Conservation (phyloP, 2,113 vertebrate species). For the Atrichornis clamosus region DNA sequence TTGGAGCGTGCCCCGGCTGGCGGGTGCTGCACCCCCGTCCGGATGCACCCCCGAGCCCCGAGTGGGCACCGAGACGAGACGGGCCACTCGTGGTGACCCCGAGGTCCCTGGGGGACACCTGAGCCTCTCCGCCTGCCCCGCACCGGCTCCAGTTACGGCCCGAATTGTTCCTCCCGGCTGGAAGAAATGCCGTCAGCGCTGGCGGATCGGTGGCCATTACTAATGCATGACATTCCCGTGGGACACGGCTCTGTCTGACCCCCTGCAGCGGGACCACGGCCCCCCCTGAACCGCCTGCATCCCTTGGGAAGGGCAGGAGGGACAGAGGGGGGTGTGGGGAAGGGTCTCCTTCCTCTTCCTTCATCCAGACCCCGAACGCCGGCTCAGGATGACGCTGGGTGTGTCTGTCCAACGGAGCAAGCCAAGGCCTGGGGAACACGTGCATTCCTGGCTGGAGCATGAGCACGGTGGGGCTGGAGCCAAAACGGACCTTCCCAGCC, state of each 20-base stretch:
- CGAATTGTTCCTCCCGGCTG: constrained; percentile 31
- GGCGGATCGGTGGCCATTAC: constrained; percentile 72
- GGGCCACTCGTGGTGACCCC: neutral
- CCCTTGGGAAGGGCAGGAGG: neutral
- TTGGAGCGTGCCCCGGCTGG: accelerated
- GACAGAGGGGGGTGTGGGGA: accelerated
- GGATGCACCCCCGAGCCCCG: accelerated
- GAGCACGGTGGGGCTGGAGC: neutral
- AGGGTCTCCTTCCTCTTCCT: accelerated
- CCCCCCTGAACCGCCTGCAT: accelerated
- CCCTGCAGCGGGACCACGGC: accelerated
- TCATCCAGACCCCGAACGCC: accelerated
- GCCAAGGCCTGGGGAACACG: neutral
- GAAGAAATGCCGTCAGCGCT: constrained; percentile 66
- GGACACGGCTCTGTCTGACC: neutral
- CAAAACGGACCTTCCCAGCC: accelerated
- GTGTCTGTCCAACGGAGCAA: accelerated
- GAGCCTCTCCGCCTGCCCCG: neutral
- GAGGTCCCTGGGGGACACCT: neutral
- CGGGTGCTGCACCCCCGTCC: accelerated
- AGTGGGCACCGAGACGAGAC: accelerated
- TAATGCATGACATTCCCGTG: constrained; percentile 65
- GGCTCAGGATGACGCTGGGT: accelerated
- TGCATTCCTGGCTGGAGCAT: accelerated
- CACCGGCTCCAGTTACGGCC: neutral